These are phyloP conservation scores for Leptopilina syphax DNA, from an alignment of 2,888 invertebrate genomes.

Conservation along the genomic window DNA sequence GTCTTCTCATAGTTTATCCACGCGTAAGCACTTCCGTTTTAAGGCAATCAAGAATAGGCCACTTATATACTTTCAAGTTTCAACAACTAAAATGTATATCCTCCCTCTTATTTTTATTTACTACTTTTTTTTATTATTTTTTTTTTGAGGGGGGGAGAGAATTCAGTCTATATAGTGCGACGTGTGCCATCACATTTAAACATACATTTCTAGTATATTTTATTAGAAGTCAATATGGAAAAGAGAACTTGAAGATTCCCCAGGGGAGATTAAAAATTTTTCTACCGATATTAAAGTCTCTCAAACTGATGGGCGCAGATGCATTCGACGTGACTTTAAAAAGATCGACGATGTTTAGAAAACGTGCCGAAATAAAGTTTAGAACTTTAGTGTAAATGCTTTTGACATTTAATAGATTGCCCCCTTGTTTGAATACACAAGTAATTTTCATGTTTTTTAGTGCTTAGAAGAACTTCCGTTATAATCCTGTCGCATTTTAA, in stretches of 20 bases:
- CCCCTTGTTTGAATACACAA: conserved; percentile 51
- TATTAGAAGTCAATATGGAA: conserved; percentile 8
- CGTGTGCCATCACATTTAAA: conserved; percentile 31
- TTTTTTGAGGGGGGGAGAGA: background rate
- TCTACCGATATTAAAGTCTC: background rate
- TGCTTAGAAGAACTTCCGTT: conserved; percentile 41
- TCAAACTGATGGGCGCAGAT: conserved; percentile 64
- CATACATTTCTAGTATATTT: background rate
- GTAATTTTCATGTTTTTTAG: conserved; percentile 49
- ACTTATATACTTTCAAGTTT: conserved; percentile 8
- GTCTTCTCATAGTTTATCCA: background rate
- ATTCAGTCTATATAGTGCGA: background rate
- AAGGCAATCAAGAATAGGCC: conserved; percentile 13
- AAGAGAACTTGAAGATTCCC: background rate
- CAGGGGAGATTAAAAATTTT: conserved; percentile 36
- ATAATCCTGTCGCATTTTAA: conserved; percentile 33
- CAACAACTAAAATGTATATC: conserved; percentile 16
- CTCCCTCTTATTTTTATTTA: conserved; percentile 12
- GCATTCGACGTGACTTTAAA: conserved; percentile 58
- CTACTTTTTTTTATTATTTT: no score
- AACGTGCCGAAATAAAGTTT: conserved; percentile 68
- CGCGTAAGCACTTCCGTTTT: conserved; percentile 33
- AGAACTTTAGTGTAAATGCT: conserved; percentile 5
- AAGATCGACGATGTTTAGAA: conserved; percentile 65
- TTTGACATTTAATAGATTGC: conserved; percentile 30